A percentile compares a stretch with the other conserved stretches of the same genome.
These are phyloP conservation scores for Chalcis sispes DNA, from an alignment of 2,888 invertebrate genomes.

Conservation along the genomic window DNA sequence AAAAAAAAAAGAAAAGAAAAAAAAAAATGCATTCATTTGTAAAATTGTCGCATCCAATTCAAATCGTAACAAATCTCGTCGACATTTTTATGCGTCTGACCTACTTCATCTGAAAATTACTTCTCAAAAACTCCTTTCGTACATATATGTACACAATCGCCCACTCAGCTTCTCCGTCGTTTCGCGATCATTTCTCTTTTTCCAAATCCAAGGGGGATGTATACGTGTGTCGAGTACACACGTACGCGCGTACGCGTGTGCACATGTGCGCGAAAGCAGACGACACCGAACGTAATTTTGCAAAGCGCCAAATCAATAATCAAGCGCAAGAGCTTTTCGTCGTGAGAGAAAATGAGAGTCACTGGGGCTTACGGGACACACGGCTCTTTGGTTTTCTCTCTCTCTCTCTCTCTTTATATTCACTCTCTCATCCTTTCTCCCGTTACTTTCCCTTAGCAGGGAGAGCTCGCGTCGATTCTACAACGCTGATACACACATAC, in stretches of 20 bases:
- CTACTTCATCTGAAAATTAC: no score
- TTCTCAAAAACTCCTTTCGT: no score
- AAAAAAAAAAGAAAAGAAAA: no score
- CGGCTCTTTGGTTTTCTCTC: neutral
- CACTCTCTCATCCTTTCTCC: constrained; percentile 13
- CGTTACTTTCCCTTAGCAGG: neutral
- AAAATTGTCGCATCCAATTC: no score
- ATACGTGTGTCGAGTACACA: neutral
- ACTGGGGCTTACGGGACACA: constrained; percentile 5
- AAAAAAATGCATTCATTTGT: no score
- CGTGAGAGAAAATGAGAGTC: constrained; percentile 33
- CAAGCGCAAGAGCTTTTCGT: neutral
- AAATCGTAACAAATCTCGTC: no score
- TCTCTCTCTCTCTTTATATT: no score
- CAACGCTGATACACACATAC: neutral
- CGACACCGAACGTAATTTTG: constrained; percentile 10
- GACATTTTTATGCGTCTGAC: no score
- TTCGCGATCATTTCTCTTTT: neutral
- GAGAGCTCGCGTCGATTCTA: constrained; percentile 4
- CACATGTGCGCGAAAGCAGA: neutral
- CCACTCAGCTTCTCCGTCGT: no score
- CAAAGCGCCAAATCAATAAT: constrained; percentile 50
- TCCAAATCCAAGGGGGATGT: neutral
- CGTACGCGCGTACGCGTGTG: no score
- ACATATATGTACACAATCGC: no score